A percentile compares a stretch with the other conserved stretches of the same genome.
These are phyloP conservation scores for Thalassarche chlororhynchos DNA, from an alignment of 2,113 vertebrate genomes.

Conservation along the genomic window DNA sequence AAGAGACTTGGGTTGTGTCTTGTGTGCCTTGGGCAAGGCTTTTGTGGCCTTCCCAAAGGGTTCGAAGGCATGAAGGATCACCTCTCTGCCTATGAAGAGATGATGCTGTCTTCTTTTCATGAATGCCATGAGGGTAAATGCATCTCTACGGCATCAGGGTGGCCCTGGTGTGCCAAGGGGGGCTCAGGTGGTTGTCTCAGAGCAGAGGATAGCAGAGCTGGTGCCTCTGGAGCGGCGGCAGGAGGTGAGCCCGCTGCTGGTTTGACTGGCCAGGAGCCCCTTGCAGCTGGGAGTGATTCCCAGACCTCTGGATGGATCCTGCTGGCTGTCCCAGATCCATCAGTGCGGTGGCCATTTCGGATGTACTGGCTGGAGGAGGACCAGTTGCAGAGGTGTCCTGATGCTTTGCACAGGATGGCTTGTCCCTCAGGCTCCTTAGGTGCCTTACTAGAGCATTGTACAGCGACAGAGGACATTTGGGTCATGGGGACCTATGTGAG, in stretches of 20 bases:
- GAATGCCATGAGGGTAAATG: not conserved
- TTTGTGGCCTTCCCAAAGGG: not conserved
- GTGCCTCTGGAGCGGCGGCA: fast-evolving
- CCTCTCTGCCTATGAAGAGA: not conserved
- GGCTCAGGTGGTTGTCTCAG: not conserved
- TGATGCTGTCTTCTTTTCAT: not conserved
- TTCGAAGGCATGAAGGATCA: not conserved
- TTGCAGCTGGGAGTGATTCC: not conserved
- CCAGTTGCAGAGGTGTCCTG: not conserved
- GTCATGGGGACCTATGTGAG: not conserved
- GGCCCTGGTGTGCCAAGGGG: not conserved
- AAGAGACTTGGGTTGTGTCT: not conserved
- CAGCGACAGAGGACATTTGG: not conserved
- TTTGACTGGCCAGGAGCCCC: not conserved
- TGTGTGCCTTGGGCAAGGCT: not conserved
- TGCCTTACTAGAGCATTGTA: not conserved
- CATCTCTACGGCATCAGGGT: not conserved
- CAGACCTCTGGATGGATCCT: not conserved
- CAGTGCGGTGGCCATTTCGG: not conserved
- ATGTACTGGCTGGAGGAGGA: not conserved
- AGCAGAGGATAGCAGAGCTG: not conserved
- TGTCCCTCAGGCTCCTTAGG: not conserved
- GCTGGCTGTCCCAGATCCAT: not conserved
- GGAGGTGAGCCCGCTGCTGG: not conserved
- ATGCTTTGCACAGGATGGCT: not conserved